Base-by-base conservation (phyloP, 2,888 invertebrate genomes). In the Coleophora deauratella region DNA sequence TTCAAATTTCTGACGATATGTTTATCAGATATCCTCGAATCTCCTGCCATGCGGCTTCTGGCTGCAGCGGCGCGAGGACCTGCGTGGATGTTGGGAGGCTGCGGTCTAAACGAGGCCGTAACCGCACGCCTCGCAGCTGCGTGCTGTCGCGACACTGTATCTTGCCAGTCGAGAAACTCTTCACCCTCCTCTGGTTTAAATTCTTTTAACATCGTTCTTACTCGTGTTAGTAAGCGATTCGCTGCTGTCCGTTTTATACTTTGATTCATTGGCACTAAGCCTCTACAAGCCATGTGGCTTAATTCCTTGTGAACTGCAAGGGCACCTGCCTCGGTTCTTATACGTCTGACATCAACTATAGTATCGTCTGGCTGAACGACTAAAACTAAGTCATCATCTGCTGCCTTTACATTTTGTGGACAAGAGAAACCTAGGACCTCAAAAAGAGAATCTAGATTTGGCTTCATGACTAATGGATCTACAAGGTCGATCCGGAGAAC, bases 241-340 rank as follows among this genome's bases (percentile, higher is more conserved):
- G 82, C 82, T 21, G 82, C 82, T 12, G 80, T 79, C 38, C 75
- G 66, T 50, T 78, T 85, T 32, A 80, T 79, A 38, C 75, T 69
- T 59, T 81, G 78, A 45, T 71, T 75, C 74, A 78, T 80, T 32
- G 72, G 66, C 8, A 77, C 58, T 27, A 59, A 50, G 11, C 73
- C 73, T 49, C 60, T 66, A 46, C 72, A 73, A 35, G 80, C 63
- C 40, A 84, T 59, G 9, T 50, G 51, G 49, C 74, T 70, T 34
- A 85, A 50, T 57, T 84, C 85, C 45, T 69, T 72, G 45, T 85
- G 85, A n/a, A 84, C 75, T 12, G 72, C 67, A 35, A 82, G 59
- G 34, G 85, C 84, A 6, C 78, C 81, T 37, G 63, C 63, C 55
- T 80, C 80, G 50, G 64, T 72, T 38, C 76, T 65, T 43, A 85